A percentile compares a stretch with the other conserved stretches of the same genome.
phyloP scores from a whole-genome alignment of 2,113 vertebrate genomes.

The Poecilia latipinna region DNA sequence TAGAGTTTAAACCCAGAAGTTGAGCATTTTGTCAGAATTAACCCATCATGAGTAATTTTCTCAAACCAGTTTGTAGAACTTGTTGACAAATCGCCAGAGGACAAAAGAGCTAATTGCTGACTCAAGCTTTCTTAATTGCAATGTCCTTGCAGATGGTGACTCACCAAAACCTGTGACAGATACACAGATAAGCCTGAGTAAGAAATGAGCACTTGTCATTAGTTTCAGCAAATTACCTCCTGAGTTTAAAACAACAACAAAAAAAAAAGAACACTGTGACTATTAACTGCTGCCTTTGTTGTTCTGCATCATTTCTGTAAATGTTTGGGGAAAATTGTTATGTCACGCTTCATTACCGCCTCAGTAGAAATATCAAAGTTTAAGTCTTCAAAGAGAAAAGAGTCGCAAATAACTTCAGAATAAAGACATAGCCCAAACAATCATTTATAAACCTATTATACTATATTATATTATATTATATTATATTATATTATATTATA shows the following conservation, averaged over 20 bases:
- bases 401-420: not conserved
- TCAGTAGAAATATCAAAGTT: not conserved
- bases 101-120: not conserved
- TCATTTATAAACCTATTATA: too few relatives aligned
- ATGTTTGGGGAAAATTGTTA: not conserved
- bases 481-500: not conserved
- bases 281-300: not conserved
- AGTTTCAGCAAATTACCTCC: not conserved
- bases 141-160: not conserved
- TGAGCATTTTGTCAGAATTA: slow-evolving; percentile 1
- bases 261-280: not conserved
- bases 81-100: not conserved
- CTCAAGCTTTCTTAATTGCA: not conserved
- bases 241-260: not conserved
- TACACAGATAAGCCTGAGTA: not conserved
- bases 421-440: not conserved
- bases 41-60: not conserved
- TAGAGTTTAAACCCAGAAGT: not conserved
- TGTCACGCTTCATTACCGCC: not conserved
- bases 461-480: not conserved
- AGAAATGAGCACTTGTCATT: not conserved
- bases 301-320: not conserved
- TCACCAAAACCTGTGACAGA: not conserved
- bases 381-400: not conserved
- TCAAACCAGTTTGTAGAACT: not conserved